Conservation (phyloP, 2,888 invertebrate genomes). For the Dromius quadrimaculatus region DNA sequence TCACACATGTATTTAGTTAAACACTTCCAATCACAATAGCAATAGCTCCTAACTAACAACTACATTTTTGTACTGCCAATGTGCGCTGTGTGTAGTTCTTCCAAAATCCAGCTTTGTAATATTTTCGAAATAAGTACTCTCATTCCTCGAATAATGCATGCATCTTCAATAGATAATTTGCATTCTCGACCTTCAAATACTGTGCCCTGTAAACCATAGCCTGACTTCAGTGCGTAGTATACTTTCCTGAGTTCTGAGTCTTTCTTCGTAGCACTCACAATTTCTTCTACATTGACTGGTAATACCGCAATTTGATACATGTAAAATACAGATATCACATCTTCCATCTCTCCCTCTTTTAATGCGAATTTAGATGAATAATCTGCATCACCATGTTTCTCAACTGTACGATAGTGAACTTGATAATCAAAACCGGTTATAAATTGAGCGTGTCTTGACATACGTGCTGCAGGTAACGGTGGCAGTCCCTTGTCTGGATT, state of each 20-base stretch:
- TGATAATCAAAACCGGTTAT: conserved; percentile 54
- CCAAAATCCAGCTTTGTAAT: conserved; percentile 29
- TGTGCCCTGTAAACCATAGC: background rate
- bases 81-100: conserved; percentile 51
- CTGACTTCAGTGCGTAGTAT: conserved; percentile 1
- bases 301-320: conserved; percentile 3
- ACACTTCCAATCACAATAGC: no score
- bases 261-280: background rate
- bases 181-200: conserved; percentile 6
- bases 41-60: conserved; percentile 50
- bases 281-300: conserved; percentile 2
- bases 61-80: conserved; percentile 53
- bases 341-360: background rate
- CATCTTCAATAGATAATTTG: conserved; percentile 28
- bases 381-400: no score
- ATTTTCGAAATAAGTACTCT: conserved; percentile 29
- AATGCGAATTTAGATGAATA: conserved; percentile 53
- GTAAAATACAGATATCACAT: conserved; percentile 1
- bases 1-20: no score
- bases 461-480: conserved; percentile 39
- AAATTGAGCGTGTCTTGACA: conserved; percentile 52
- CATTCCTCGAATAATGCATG: conserved; percentile 49
- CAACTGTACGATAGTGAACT: no score
- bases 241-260: background rate
- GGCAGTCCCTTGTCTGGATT: conserved; percentile 41